Conservation (phyloP, 2,888 invertebrate genomes). For the Nymphalis c-album region DNA sequence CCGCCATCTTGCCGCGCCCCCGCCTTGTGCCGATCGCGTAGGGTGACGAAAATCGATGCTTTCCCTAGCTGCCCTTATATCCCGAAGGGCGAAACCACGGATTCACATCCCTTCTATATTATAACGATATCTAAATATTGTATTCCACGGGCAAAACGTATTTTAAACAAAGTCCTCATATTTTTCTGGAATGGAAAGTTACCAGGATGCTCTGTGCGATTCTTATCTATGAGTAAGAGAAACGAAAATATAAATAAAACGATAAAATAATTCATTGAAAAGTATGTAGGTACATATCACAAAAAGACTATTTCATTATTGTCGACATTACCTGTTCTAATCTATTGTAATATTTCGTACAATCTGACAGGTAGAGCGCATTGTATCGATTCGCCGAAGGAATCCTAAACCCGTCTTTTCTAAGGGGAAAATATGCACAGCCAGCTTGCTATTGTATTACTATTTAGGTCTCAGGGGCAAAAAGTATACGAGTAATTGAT, state of each 20-base stretch:
- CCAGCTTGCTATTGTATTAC: neutral
- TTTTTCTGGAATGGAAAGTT: neutral
- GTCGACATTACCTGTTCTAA: constrained; percentile 20
- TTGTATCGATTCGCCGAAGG: constrained; percentile 22
- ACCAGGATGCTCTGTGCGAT: neutral
- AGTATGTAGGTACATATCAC: too few species aligned
- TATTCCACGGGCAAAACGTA: neutral
- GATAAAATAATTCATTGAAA: neutral
- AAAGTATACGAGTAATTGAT: neutral
- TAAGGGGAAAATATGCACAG: neutral
- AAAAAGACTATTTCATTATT: neutral
- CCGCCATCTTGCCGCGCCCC: constrained; percentile 68
- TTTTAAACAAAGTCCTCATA: neutral
- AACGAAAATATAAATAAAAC: neutral
- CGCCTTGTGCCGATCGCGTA: constrained; percentile 45
- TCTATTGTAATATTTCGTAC: constrained; percentile 1
- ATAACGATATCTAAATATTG: constrained; percentile 28
- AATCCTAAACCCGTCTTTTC: constrained; percentile 12
- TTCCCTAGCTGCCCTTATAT: constrained; percentile 68
- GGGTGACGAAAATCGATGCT: constrained; percentile 79
- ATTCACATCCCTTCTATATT: constrained; percentile 52
- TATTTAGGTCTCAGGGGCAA: neutral
- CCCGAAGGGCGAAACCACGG: constrained; percentile 65
- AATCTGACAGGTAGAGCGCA: constrained; percentile 14
- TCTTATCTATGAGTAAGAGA: neutral